Evolutionary conservation across 1,140 invertebrate genomes (phyloP).

Genomic region (Patella vulgata): DNA sequence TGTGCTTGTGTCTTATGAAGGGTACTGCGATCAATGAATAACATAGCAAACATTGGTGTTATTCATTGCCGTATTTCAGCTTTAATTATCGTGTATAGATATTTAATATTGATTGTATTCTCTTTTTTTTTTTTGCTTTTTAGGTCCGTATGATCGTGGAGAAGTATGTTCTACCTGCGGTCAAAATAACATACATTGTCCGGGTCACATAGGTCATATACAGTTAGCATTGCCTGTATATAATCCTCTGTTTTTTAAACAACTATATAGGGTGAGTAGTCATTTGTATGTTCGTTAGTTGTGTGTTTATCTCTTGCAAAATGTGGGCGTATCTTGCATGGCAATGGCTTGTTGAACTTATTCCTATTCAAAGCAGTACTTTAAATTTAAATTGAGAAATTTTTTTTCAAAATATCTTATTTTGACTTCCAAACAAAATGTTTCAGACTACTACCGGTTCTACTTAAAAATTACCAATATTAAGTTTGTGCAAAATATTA

Average conservation of each 20-base stretch:
- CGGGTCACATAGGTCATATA: slow-evolving; percentile 96
- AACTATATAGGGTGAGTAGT: neutral
- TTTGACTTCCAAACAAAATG: neutral
- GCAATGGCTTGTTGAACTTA: neutral
- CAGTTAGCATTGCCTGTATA: slow-evolving; percentile 89
- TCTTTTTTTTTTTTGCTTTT: slow-evolving; percentile 21
- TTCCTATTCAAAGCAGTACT: neutral
- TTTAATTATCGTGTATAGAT: no score
- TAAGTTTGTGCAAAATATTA: no score
- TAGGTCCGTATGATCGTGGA: slow-evolving; percentile 68
- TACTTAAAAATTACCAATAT: no score
- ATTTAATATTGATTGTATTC: neutral
- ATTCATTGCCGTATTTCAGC: no score
- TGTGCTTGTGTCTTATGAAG: no score
- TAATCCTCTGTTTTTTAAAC: slow-evolving; percentile 89
- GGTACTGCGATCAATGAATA: no score
- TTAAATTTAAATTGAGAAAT: neutral
- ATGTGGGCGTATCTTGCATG: no score
- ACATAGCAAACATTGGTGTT: no score
- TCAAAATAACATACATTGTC: slow-evolving; percentile 76
- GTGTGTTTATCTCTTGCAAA: neutral
- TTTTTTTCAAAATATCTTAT: neutral
- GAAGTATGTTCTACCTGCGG: slow-evolving; percentile 87
- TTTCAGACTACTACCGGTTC: neutral
- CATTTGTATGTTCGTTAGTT: neutral